Evolutionary conservation across 2,797 vertebrate genomes (phyloP).

Genomic region (Tinamus major): DNA sequence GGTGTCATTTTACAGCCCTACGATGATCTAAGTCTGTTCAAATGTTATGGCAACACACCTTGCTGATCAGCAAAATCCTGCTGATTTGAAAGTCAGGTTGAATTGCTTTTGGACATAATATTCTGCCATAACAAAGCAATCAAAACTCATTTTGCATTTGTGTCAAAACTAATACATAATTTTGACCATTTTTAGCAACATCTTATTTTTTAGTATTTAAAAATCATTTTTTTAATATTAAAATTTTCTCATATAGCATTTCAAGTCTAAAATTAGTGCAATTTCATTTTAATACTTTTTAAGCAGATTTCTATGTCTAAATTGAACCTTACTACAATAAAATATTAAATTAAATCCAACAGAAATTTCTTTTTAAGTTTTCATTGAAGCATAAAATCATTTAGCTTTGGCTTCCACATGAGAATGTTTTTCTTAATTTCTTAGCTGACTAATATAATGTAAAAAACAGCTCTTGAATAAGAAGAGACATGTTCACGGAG

Average conservation of each 20-base stretch:
- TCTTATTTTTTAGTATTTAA: accelerated
- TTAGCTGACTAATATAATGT: constrained; percentile 52
- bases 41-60: neutral
- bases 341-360: neutral
- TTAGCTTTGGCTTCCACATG: neutral
- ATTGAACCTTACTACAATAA: neutral
- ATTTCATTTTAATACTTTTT: neutral
- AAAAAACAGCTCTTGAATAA: constrained; percentile 25
- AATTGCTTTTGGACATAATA: neutral
- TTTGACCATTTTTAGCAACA: neutral
- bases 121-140: neutral
- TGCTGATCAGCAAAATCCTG: neutral
- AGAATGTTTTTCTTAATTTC: neutral
- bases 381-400: constrained; percentile 5
- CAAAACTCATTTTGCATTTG: neutral
- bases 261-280: neutral
- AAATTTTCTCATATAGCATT: neutral
- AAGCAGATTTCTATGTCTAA: neutral
- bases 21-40: neutral
- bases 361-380: neutral
- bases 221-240: neutral
- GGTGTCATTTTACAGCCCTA: neutral
- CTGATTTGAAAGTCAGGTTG: neutral
- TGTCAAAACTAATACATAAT: neutral
- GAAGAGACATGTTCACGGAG: constrained; percentile 58